Evolutionary conservation across 2,797 vertebrate species (phyloP).

Genomic region (Sebastes kiyomatsui): DNA sequence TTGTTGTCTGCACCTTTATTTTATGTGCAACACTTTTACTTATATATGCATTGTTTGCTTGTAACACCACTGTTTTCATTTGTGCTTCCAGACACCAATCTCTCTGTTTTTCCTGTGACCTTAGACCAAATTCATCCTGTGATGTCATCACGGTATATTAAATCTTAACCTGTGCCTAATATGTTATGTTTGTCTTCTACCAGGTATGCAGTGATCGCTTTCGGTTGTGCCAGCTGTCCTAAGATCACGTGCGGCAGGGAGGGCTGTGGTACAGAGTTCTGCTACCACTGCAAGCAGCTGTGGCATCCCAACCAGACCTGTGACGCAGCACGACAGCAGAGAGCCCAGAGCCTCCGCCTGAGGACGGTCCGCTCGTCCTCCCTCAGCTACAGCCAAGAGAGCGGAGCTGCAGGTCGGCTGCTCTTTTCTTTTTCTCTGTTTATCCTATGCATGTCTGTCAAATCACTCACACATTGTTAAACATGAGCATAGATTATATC

Average conservation of each 20-base stretch:
- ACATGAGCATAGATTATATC: background rate
- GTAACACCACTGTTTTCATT: background rate
- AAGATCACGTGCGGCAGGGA: slow-evolving; percentile 95
- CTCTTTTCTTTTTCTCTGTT: background rate
- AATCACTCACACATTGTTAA: background rate
- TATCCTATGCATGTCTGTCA: background rate
- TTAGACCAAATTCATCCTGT: background rate
- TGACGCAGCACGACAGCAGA: slow-evolving; percentile 95
- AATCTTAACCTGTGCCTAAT: background rate
- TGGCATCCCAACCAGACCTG: slow-evolving; percentile 99
- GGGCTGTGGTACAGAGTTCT: slow-evolving; percentile 96
- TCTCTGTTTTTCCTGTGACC: background rate
- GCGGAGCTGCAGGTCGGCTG: slow-evolving; percentile 90
- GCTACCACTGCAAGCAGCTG: slow-evolving; percentile 99
- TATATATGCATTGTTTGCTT: background rate
- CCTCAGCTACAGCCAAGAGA: slow-evolving; percentile 98
- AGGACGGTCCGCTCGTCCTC: slow-evolving; percentile 94
- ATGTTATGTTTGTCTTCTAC: slow-evolving; percentile 17
- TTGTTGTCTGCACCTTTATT: background rate
- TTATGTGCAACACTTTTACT: background rate
- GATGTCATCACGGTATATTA: background rate
- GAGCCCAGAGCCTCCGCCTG: slow-evolving; percentile 93
- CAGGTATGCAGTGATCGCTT: slow-evolving; percentile 98
- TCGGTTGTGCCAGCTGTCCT: slow-evolving; percentile 98
- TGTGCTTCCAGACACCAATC: background rate